Percentiles rank a stretch among this genome's conserved stretches.
Evolutionary conservation across 2,113 vertebrate species (phyloP).

Genomic region (Lathamus discolor): DNA sequence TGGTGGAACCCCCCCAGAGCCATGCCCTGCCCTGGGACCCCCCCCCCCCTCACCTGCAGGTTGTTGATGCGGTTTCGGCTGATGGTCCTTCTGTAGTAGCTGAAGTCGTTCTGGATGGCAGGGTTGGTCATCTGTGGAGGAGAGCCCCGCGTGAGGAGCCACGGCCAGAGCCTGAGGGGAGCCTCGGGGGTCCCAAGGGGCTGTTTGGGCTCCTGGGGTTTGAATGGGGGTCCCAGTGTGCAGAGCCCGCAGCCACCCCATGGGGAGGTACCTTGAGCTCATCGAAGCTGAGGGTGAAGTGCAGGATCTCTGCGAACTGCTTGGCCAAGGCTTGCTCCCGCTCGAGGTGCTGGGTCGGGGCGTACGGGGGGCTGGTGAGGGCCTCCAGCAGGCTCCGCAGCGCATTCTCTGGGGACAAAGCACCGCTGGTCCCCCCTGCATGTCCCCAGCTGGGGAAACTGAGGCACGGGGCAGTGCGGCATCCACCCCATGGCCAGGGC

Average conservation of each 20-base stretch:
- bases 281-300: conserved; percentile 92
- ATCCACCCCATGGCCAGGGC: rapidly evolving
- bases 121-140: conserved; percentile 86
- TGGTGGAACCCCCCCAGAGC: background rate
- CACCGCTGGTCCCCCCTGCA: background rate
- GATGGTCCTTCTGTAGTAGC: conserved; percentile 91
- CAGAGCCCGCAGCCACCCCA: rapidly evolving
- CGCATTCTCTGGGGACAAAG: conserved; percentile 80
- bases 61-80: conserved; percentile 89
- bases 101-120: conserved; percentile 93
- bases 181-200: background rate
- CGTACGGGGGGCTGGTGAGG: conserved; percentile 87
- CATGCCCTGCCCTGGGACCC: background rate
- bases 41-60: conserved; percentile 77
- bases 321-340: conserved; percentile 89
- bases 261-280: conserved; percentile 82
- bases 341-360: conserved; percentile 90
- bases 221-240: rapidly evolving
- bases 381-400: conserved; percentile 89
- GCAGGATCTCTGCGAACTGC: conserved; percentile 91
- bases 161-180: rapidly evolving
- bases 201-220: background rate
- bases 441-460: background rate
- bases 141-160: rapidly evolving
- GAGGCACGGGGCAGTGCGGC: background rate